A percentile compares a stretch with the other conserved stretches of the same genome.
phyloP scores from a whole-genome alignment of 2,888 invertebrate genomes.

The Dendrolimus houi region DNA sequence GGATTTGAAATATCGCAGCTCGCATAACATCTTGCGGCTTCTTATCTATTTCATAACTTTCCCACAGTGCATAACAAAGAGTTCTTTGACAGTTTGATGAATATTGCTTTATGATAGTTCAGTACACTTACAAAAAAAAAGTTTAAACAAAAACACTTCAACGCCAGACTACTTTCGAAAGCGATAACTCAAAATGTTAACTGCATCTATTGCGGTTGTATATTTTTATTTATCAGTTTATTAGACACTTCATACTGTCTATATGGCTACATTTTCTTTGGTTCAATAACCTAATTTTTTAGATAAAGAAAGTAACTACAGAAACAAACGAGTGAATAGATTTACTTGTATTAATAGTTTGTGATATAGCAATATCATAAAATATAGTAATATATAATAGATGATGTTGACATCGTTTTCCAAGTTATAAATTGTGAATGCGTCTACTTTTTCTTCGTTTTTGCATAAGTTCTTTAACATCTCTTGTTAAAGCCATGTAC shows the following conservation, averaged over 20 bases:
- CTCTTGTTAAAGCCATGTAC: too few species aligned
- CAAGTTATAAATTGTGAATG: too few species aligned
- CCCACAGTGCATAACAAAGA: constrained; percentile 35
- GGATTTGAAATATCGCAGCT: constrained; percentile 5
- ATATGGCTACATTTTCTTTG: neutral
- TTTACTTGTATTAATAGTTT: too few species aligned
- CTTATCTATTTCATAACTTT: constrained; percentile 32
- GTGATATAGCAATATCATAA: too few species aligned
- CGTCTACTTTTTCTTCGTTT: too few species aligned
- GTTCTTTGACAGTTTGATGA: constrained; percentile 27
- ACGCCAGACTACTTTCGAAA: constrained; percentile 15
- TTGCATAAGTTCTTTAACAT: too few species aligned
- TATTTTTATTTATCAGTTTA: neutral
- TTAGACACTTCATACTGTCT: neutral
- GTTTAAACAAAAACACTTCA: constrained; percentile 15
- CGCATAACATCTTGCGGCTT: constrained; percentile 8
- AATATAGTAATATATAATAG: too few species aligned
- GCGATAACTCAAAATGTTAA: constrained; percentile 15
- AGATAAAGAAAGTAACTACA: too few species aligned
- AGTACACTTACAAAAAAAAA: constrained; percentile 18
- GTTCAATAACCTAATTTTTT: neutral
- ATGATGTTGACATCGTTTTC: too few species aligned
- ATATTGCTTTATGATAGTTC: constrained; percentile 14
- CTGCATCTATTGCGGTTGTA: constrained; percentile 1
- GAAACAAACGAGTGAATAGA: too few species aligned